A percentile compares a stretch with the other conserved stretches of the same genome.
Evolutionary conservation across 2,888 invertebrate species (phyloP).

Genomic region (Eudemis profundana): DNA sequence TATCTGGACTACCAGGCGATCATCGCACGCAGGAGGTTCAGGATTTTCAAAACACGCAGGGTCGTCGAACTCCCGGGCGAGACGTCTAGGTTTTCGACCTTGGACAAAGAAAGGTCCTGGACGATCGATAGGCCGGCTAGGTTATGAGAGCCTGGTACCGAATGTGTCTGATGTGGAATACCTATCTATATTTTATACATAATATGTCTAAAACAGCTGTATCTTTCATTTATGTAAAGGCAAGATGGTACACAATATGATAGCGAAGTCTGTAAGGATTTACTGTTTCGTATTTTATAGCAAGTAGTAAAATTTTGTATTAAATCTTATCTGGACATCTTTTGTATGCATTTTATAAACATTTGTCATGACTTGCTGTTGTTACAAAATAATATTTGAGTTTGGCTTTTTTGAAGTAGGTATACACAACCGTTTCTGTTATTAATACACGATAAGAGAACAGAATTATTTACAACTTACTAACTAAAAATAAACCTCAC

Average conservation of each 20-base stretch:
- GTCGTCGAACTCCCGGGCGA: slow-evolving; percentile 28
- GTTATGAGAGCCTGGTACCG: slow-evolving; percentile 32
- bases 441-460: too few relatives aligned
- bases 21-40: slow-evolving; percentile 10
- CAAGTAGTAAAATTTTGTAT: background rate
- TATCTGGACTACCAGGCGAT: slow-evolving; percentile 35
- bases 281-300: background rate
- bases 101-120: slow-evolving; percentile 40
- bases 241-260: slow-evolving; percentile 6
- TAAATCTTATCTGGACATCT: background rate
- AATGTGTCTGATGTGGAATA: slow-evolving; percentile 21
- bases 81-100: slow-evolving; percentile 44
- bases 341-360: background rate
- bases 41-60: slow-evolving; percentile 40
- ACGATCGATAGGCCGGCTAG: slow-evolving; percentile 28
- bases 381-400: too few relatives aligned
- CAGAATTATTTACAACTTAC: too few relatives aligned
- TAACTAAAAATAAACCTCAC: too few relatives aligned
- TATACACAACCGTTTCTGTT: too few relatives aligned
- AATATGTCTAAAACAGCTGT: background rate
- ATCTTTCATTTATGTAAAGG: background rate
- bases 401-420: too few relatives aligned
- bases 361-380: background rate
- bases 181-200: slow-evolving; percentile 2
- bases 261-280: background rate